A percentile compares a stretch with the other conserved stretches of the same genome.
These are phyloP conservation scores for Schizaphis graminum DNA, from an alignment of 2,888 invertebrate genomes.

Conservation along the genomic window DNA sequence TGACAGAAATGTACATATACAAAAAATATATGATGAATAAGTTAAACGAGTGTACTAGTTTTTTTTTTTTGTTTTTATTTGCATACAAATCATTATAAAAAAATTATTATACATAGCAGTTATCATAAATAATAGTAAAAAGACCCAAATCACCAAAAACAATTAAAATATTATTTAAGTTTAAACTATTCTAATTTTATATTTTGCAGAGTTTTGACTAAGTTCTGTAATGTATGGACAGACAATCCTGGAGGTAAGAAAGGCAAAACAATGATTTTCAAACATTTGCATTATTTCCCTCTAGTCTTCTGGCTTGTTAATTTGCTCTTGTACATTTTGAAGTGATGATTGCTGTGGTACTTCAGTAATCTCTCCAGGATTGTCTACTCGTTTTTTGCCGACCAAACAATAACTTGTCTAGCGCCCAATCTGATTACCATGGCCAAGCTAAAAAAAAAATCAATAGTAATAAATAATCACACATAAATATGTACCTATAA, in stretches of 20 bases:
- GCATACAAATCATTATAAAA: conserved; percentile 30
- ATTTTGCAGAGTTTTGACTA: neutral
- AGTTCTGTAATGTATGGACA: neutral
- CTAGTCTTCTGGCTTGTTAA: neutral
- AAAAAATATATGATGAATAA: conserved; percentile 53
- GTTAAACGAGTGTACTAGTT: neutral
- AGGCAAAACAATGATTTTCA: neutral
- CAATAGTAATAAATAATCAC: conserved; percentile 58
- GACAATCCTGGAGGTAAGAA: conserved; percentile 48
- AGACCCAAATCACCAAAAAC: conserved; percentile 29
- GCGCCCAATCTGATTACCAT: conserved; percentile 70
- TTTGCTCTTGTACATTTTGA: conserved; percentile 39
- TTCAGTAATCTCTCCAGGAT: conserved; percentile 53
- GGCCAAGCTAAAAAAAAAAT: conserved; percentile 70
- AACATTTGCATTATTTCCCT: neutral
- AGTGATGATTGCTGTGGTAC: conserved; percentile 34
- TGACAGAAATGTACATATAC: conserved; percentile 54
- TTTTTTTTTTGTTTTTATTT: neutral
- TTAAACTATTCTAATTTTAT: conserved; percentile 16
- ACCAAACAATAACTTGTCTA: conserved; percentile 66
- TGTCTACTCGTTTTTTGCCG: conserved; percentile 63
- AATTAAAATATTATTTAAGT: neutral
- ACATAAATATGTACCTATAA: neutral
- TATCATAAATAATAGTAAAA: conserved; percentile 25
- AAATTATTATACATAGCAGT: neutral